These are phyloP conservation scores for Zingel zingel DNA, from an alignment of 2,113 vertebrate genomes.

Conservation along the genomic window DNA sequence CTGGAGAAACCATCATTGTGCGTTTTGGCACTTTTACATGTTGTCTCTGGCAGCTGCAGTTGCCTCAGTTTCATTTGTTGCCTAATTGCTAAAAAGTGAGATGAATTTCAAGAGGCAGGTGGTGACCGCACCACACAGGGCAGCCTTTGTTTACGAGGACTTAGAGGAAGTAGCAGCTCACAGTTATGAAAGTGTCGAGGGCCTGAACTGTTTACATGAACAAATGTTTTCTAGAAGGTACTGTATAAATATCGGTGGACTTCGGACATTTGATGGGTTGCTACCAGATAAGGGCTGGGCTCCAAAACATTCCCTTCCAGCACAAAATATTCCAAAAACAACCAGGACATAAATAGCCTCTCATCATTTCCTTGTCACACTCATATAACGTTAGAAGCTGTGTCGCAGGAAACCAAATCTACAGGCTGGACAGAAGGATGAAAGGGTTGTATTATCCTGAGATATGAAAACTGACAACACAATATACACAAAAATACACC, in stretches of 20 bases:
- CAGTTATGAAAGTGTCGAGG: constrained; percentile 6
- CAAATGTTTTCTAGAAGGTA: background rate
- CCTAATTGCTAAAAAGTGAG: constrained; percentile 28
- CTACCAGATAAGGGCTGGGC: constrained; percentile 1
- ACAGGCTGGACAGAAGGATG: background rate
- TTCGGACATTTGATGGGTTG: constrained; percentile 7
- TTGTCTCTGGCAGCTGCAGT: background rate
- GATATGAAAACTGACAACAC: constrained; percentile 25
- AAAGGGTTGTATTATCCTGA: background rate
- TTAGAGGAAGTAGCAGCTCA: constrained; percentile 28
- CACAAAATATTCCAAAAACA: constrained; percentile 52
- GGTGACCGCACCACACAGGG: constrained; percentile 26
- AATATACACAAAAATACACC: constrained; percentile 23
- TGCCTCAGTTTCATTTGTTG: background rate
- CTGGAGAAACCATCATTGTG: background rate
- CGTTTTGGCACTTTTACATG: background rate
- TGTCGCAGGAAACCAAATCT: constrained; percentile 5
- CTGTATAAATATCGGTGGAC: background rate
- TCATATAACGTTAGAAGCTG: background rate
- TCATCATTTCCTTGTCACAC: constrained; percentile 20
- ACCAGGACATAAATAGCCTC: constrained; percentile 42
- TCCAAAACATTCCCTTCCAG: constrained; percentile 26
- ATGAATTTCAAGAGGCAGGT: constrained; percentile 65
- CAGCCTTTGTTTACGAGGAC: constrained; percentile 35
- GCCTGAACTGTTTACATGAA: constrained; percentile 1